A percentile compares a stretch with the other conserved stretches of the same genome.
Evolutionary conservation across 2,797 vertebrate genomes (phyloP).

Genomic region (Hemibagrus guttatus): DNA sequence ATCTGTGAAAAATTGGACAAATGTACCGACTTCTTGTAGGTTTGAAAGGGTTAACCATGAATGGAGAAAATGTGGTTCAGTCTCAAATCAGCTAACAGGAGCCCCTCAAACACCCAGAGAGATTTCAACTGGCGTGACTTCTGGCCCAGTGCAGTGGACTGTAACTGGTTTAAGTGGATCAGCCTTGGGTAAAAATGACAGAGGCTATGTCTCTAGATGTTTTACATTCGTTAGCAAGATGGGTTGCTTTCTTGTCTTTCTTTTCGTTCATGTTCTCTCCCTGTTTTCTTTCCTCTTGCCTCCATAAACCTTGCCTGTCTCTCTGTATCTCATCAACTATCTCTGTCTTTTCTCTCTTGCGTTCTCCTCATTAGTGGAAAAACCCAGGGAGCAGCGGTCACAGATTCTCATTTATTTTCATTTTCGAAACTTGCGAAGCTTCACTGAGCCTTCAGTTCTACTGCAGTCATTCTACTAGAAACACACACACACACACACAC

Average conservation of each 20-base stretch:
- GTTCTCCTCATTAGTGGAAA: conserved; percentile 76
- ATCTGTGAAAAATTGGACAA: not conserved
- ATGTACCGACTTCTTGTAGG: not conserved
- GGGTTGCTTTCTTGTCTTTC: conserved; percentile 5
- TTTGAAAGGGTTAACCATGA: conserved; percentile 12
- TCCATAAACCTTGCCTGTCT: conserved; percentile 40
- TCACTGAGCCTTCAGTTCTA: conserved; percentile 53
- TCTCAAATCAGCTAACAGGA: conserved; percentile 15
- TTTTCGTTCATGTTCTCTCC: not conserved
- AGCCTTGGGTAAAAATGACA: conserved; percentile 63
- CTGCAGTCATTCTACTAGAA: conserved; percentile 43
- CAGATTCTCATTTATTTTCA: conserved; percentile 84
- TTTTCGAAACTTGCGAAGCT: conserved; percentile 77
- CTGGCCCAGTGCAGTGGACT: conserved; percentile 44
- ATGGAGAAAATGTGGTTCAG: not conserved
- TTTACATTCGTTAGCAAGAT: conserved; percentile 69
- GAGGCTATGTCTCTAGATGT: conserved; percentile 53
- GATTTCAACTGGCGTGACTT: conserved; percentile 16
- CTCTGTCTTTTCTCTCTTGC: conserved; percentile 39
- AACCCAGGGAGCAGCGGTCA: conserved; percentile 77
- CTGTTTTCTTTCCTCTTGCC: conserved; percentile 11
- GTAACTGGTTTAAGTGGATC: conserved; percentile 70
- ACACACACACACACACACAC: conserved; percentile 28
- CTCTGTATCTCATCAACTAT: conserved; percentile 22
- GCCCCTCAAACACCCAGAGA: not conserved